A percentile compares a stretch with the other conserved stretches of the same genome.
Evolutionary conservation across 2,888 invertebrate genomes (phyloP).

Genomic region (Lepidocyrtoides sp.): DNA sequence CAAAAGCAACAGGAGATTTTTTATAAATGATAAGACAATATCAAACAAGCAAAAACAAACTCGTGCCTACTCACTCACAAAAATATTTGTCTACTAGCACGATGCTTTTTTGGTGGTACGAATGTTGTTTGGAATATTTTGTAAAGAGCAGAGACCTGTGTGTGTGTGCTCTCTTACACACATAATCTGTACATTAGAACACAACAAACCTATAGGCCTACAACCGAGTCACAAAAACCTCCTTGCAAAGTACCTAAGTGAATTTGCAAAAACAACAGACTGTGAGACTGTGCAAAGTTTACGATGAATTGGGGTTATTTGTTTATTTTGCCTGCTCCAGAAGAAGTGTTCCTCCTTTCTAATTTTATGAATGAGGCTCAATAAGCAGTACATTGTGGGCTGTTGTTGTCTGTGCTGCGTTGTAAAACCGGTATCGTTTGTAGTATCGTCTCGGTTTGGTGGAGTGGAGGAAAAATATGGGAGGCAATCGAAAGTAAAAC

Average conservation of each 20-base stretch:
- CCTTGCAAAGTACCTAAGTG: not conserved
- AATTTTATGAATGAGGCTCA: constrained; percentile 52
- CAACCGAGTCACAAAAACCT: not conserved
- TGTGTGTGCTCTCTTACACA: not conserved
- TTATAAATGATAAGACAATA: not conserved
- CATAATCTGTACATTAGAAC: too few species aligned
- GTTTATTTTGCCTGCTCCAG: too few species aligned
- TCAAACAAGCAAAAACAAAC: constrained; percentile 27
- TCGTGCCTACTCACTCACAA: not conserved
- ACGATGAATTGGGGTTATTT: not conserved
- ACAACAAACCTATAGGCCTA: too few species aligned
- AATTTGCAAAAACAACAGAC: constrained; percentile 10
- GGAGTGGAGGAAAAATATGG: constrained; percentile 38
- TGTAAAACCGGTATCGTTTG: constrained; percentile 50
- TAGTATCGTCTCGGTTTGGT: constrained; percentile 34
- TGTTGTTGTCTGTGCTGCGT: not conserved
- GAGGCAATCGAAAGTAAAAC: not conserved
- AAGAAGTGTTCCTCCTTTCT: not conserved
- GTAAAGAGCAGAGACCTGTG: not conserved
- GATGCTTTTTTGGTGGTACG: not conserved
- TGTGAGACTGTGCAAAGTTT: not conserved
- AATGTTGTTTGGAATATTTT: constrained; percentile 5
- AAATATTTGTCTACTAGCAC: constrained; percentile 23
- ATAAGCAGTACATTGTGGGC: not conserved
- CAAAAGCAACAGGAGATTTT: constrained; percentile 43